Evolutionary conservation across 2,888 invertebrate species (phyloP).

Genomic region (Drosophila emarginata): DNA sequence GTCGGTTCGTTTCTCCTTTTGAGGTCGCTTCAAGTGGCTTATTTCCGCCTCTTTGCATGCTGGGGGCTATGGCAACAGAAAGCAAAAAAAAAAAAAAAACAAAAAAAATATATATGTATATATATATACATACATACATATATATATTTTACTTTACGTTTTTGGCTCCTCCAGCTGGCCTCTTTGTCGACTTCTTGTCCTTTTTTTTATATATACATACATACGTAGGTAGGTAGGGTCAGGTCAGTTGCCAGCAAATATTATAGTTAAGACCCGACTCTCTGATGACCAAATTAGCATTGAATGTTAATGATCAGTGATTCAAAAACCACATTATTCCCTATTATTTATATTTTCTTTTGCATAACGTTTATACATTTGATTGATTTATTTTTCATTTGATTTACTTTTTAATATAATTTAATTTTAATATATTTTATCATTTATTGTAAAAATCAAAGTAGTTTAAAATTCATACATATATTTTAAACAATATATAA

Average conservation of each 20-base stretch:
- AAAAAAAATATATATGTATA: no score
- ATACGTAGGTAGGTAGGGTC: constrained; percentile 16
- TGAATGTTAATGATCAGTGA: no score
- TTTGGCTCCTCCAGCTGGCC: not conserved
- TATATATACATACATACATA: not conserved
- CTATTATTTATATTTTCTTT: no score
- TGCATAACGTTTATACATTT: no score
- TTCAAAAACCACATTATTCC: no score
- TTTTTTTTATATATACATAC: not conserved
- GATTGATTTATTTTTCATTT: no score
- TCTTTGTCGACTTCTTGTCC: not conserved
- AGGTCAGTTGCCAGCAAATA: constrained; percentile 33
- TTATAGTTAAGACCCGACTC: not conserved
- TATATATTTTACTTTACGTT: not conserved
- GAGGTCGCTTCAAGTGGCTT: constrained; percentile 72
- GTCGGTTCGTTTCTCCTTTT: constrained; percentile 38
- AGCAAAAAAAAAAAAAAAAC: not conserved
- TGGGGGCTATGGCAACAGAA: constrained; percentile 4
- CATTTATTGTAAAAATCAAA: no score
- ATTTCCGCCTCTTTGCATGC: constrained; percentile 69
- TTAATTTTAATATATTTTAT: no score
- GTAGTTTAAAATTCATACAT: no score
- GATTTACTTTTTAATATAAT: no score
- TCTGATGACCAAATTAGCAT: not conserved
- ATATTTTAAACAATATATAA: no score